Base-by-base conservation (phyloP, 2,888 invertebrate genomes). In the Hemicrepidius hirtus region DNA sequence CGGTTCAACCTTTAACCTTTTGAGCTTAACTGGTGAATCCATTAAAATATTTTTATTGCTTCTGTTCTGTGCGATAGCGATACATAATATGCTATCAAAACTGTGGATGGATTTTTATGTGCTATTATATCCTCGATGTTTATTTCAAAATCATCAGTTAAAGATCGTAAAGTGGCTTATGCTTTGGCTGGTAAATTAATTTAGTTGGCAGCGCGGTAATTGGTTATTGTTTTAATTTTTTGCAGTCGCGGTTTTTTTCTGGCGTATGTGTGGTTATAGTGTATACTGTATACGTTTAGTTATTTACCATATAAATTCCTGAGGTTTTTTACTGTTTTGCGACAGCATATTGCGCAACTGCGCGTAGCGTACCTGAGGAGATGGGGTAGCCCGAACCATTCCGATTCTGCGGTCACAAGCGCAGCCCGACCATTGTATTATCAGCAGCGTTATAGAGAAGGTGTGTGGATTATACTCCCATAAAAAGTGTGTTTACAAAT, bases 281-380 rank as follows among this genome's bases (percentile, higher is more conserved):
- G 55, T 63, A 18, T 63, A 63, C 41, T 62, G 55, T 63, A 18
- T 63, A 63, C 41, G 50, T 63, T 69, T 69, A 69, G 63, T 69
- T 63, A 69, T 71, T 71, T 71, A 50, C 64, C 66, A 59, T 65
- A 41, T 53, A 60, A 71, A 71, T 71, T 73, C 65, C 60, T 59
- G 37, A 60, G 37, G 59, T 60, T 73, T 72, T 71, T 73, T 73
- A 68, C 21, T 74, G 75, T 74, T 78, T 80, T 79, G 76, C 76
- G 75, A 75, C 72, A 73, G 68, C 71, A 75, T 67, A 73, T 76
- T 76, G 81, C 81, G 81, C 81, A 80, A 80, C 74, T 79, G 81
- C 81, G 76, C 68, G 69, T 71, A 72, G 68, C 73, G 75, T 76
- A 77, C 79, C 76, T 79, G 76, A 63, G 71, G 74, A 68, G 73